Evolutionary conservation across 2,888 invertebrate genomes (phyloP), one percentile per base, ranked within the genome.

Genomic region (Machimus rusticus): DNA sequence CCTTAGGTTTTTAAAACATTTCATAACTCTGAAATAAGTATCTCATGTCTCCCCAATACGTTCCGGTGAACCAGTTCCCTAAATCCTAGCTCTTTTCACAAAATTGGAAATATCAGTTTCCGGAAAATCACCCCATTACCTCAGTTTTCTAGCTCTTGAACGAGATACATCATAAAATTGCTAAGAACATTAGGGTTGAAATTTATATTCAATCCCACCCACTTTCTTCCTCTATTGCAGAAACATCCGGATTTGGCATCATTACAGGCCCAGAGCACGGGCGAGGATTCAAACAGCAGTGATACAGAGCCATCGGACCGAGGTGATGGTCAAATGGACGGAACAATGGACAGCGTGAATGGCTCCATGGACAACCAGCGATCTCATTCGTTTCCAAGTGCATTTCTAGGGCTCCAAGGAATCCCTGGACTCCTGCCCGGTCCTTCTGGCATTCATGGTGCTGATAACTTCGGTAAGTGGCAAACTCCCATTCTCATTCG

Each of bases 251-350:
- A 95, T 90, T 94, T 91, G 88, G 90, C 94, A 88, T 94, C 94
- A 77, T 91, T 94, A 88, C 94, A 95, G 92, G 94, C 95, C 86
- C 95, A 95, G 92, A 95, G 95, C 89, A 95, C 96, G 74, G 96
- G 97, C 78, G 97, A 97, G 91, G 97, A 97, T 90, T 97, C 97
- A 89, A 95, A 95, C 91, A 97, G 97, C 89, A 96, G 97, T 90
- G 97, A 97, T 91, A 96, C 96, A 87, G 96, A 96, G 89, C 94
- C 96, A 89, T 96, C 96, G 90, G 94, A 94, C 90, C 93, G 94
- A 89, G 93, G 93, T 79, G 95, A 95, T 92, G 94, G 94, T 74
- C 95, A 95, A 90, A 94, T 95, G 89, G 95, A 95, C 87, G 92
- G 92, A 85, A 95, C 94, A 90, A 93, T 94, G 92, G 94, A 95